Percentiles rank a stretch among this genome's conserved stretches.
phyloP scores from a whole-genome alignment of 23 tunicate species.

The Corella eumyota region DNA sequence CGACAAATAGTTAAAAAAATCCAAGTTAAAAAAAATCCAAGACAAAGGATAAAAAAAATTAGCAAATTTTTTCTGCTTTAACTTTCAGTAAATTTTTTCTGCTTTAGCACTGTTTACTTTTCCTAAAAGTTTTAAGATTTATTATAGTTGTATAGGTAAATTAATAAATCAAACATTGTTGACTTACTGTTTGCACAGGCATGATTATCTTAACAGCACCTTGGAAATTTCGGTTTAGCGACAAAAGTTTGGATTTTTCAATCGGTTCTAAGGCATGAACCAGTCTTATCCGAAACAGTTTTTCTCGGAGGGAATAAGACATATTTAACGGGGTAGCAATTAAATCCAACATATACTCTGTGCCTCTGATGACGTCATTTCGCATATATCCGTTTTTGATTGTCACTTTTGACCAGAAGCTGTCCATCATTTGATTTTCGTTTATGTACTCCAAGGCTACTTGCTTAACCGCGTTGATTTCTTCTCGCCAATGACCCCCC shows the following conservation, averaged over 20 bases:
- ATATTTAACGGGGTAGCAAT: constrained; percentile 12
- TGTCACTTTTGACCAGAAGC: constrained; percentile 35
- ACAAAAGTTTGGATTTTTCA: constrained; percentile 1
- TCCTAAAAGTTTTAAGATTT: no score
- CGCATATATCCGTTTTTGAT: constrained; percentile 57
- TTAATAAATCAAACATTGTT: no score
- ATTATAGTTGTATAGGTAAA: no score
- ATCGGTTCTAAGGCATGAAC: constrained; percentile 46
- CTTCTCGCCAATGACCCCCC: constrained; percentile 45
- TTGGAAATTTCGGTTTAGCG: constrained; percentile 1
- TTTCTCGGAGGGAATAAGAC: neutral
- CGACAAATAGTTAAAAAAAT: no score
- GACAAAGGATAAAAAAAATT: no score
- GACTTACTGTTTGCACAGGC: constrained; percentile 21
- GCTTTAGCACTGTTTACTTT: no score
- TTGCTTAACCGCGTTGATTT: constrained; percentile 39
- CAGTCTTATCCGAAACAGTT: constrained; percentile 38
- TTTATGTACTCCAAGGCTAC: constrained; percentile 71
- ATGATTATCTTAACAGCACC: constrained; percentile 20
- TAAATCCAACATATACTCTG: constrained; percentile 70
- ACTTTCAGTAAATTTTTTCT: no score
- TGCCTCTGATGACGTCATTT: constrained; percentile 53
- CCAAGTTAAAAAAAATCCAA: no score
- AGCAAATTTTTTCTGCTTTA: no score
- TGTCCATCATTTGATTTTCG: constrained; percentile 46